Evolutionary conservation across 2,888 invertebrate species (phyloP).

Genomic region (Troides helena): DNA sequence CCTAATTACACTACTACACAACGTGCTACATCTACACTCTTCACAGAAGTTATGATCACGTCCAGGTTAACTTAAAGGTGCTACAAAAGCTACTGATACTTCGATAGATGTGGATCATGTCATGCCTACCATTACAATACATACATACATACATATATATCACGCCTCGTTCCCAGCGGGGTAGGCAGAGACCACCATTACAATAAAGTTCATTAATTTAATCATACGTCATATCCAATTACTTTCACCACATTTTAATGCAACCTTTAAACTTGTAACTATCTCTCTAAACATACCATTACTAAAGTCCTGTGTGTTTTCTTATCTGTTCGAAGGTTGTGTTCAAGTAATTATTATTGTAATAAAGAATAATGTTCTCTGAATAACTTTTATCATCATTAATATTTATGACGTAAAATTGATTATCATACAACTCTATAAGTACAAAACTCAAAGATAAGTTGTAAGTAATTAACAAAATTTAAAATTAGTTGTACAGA

Average conservation of each 20-base stretch:
- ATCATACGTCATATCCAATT: slow-evolving; percentile 13
- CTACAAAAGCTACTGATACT: slow-evolving; percentile 66
- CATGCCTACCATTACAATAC: slow-evolving; percentile 36
- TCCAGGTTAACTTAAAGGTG: slow-evolving; percentile 77
- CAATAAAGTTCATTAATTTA: slow-evolving; percentile 44
- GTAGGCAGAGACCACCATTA: too few species aligned
- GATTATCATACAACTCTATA: slow-evolving; percentile 31
- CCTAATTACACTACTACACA: slow-evolving; percentile 77
- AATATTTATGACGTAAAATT: slow-evolving; percentile 26
- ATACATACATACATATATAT: too few species aligned
- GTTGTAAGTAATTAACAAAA: too few species aligned
- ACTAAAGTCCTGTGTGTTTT: slow-evolving; percentile 40
- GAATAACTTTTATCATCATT: slow-evolving; percentile 20
- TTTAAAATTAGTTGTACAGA: too few species aligned
- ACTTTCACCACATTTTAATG: slow-evolving; percentile 31
- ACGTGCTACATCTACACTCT: slow-evolving; percentile 71
- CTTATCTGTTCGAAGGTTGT: slow-evolving; percentile 60
- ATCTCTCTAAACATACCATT: slow-evolving; percentile 39
- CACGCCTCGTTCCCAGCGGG: too few species aligned
- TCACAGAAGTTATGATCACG: slow-evolving; percentile 76
- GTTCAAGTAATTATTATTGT: slow-evolving; percentile 31
- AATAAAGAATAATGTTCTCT: slow-evolving; percentile 5
- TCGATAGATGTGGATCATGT: slow-evolving; percentile 9
- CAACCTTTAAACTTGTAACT: slow-evolving; percentile 58
- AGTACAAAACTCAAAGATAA: slow-evolving; percentile 42